Evolutionary conservation across 2,113 vertebrate species (phyloP).

Genomic region (Otis tarda): DNA sequence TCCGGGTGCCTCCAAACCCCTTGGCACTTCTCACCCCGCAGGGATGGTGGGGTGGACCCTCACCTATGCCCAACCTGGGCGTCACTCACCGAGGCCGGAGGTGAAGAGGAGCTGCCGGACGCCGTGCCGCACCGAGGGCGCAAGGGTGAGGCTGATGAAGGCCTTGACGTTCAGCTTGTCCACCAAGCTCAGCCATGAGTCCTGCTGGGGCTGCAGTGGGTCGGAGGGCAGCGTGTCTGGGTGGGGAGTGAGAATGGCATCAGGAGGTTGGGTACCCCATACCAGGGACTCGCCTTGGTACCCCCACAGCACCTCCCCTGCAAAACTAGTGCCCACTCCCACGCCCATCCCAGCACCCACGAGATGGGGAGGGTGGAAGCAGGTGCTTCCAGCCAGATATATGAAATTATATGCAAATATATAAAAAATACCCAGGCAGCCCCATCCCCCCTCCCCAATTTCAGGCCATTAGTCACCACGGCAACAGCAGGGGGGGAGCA

Average conservation of each 20-base stretch:
- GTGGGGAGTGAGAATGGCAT: not conserved
- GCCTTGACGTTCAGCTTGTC: conserved; percentile 91
- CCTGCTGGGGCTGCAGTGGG: conserved; percentile 85
- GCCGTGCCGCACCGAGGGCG: conserved; percentile 83
- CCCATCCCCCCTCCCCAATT: conserved; percentile 41
- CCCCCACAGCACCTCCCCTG: accelerated
- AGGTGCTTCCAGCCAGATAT: not conserved
- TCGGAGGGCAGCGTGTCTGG: conserved; percentile 84
- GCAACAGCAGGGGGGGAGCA: not conserved
- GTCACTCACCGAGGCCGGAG: conserved; percentile 86
- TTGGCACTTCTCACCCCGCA: not conserved
- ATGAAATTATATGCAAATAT: conserved; percentile 11
- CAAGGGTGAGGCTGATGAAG: conserved; percentile 88
- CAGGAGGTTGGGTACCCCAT: not conserved
- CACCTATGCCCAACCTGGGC: accelerated
- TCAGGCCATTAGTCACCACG: conserved; percentile 64
- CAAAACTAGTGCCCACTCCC: not conserved
- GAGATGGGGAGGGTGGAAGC: not conserved
- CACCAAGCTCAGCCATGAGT: conserved; percentile 89
- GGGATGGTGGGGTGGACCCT: not conserved
- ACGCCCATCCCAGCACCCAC: not conserved
- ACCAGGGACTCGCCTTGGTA: accelerated
- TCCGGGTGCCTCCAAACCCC: not conserved
- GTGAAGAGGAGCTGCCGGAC: conserved; percentile 91
- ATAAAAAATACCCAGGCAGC: not conserved